Conservation (phyloP, 2,113 vertebrate species). For the Centropus unirufus region DNA sequence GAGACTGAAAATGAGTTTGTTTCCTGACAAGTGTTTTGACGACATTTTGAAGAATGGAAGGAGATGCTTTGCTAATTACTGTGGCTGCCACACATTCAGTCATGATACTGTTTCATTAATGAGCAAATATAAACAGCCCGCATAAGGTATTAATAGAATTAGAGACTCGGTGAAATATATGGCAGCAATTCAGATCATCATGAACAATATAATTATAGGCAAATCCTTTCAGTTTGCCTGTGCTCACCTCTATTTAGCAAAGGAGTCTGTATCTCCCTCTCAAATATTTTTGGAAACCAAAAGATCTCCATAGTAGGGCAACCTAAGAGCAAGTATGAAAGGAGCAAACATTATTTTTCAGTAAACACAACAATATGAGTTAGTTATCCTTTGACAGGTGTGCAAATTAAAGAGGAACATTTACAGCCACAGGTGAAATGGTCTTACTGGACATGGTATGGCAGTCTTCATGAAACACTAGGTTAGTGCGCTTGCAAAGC, state of each 20-base stretch:
- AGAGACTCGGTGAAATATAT: constrained; percentile 21
- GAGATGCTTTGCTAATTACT: constrained; percentile 80
- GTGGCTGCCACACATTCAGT: constrained; percentile 69
- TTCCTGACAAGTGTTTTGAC: constrained; percentile 82
- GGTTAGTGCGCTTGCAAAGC: not conserved
- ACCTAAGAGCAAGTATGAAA: not conserved
- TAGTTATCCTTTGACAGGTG: not conserved
- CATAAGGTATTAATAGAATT: constrained; percentile 72
- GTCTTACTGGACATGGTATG: not conserved
- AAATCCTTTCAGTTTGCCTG: not conserved
- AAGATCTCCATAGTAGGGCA: not conserved
- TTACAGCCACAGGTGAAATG: not conserved
- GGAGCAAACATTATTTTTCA: not conserved
- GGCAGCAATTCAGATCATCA: not conserved
- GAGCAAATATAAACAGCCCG: constrained; percentile 76
- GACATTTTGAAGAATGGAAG: constrained; percentile 81
- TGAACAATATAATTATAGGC: not conserved
- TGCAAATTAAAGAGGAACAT: not conserved
- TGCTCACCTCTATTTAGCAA: not conserved
- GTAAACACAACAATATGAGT: not conserved
- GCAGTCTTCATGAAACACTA: not conserved
- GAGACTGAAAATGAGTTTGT: constrained; percentile 81
- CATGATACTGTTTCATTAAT: constrained; percentile 78
- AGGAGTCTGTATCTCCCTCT: not conserved
- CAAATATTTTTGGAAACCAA: not conserved